Evolutionary conservation across 2,797 vertebrate species (phyloP), one percentile per base, ranked within the genome.

Genomic region (Pogonophryne albipinna): DNA sequence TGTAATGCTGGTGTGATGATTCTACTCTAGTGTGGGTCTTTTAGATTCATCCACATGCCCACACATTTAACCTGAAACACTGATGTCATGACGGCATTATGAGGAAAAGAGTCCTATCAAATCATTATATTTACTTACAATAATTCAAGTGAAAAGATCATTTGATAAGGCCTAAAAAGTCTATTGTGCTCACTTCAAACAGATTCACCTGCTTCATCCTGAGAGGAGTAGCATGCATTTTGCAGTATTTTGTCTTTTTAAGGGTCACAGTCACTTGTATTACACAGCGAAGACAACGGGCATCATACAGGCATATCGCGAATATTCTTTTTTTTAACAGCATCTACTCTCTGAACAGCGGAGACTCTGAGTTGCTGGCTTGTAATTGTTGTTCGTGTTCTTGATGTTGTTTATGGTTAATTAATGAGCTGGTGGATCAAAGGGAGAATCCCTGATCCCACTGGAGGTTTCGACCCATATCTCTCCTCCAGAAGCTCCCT

Each of bases 401-500:
- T 79, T 83, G 82, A 82, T 92, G 89, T 88, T 90, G 85, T 86
- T 91, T 85, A 81, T 92, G 87, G 76, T 72, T 92, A 89, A 91
- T 93, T 92, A 93, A 94, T 92, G 89, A 92, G 91, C 63, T 67
- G 0, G 49, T 6, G 84, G 90, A 94, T 92, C 87, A 94, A 93
- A 93, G 85, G 81, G 80, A 89, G 85, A 85, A 84, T 84, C 87
- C 74, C 71, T 20, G 71, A 78, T 89, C 89, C 86, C 87, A 50
- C 78, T 73, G 85, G 90, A 89, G 69, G 67, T 79, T 82, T 77
- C 53, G 83, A 90, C 93, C 91, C 89, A 90, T 78, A 90, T 93
- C 82, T 81, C 79, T n/a, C 76, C 70, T 71, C 64, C 47, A 68
- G 59, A 56, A 83, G 76, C 49, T 34, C 11, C 38, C 31, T 74